Conservation (phyloP, 2,113 vertebrate genomes). For the Alectura lathami region DNA sequence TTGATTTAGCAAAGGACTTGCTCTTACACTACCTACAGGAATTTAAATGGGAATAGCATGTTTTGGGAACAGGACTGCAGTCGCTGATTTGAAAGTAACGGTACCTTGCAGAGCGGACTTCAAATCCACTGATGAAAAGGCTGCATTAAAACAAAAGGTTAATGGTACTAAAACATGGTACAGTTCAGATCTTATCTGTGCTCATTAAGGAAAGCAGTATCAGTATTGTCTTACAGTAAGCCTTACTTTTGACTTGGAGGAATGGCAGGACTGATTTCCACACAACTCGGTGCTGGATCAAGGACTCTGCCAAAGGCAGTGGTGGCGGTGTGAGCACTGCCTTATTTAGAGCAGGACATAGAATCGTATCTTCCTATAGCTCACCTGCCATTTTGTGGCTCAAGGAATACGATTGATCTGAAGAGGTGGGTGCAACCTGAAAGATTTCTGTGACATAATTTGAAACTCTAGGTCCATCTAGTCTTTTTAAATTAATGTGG, state of each 20-base stretch:
- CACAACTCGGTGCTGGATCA: neutral
- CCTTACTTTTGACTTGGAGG: neutral
- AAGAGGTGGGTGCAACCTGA: neutral
- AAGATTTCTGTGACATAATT: neutral
- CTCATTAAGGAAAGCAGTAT: neutral
- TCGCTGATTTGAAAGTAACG: neutral
- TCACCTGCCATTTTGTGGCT: neutral
- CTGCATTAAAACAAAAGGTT: neutral
- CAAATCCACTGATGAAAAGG: neutral
- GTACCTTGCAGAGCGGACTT: neutral
- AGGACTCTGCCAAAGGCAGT: neutral
- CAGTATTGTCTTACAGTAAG: neutral
- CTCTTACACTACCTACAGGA: neutral
- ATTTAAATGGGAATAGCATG: neutral
- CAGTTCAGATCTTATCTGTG: neutral
- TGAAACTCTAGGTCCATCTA: neutral
- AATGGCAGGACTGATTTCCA: neutral
- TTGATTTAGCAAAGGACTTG: neutral
- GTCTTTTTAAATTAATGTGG: neutral
- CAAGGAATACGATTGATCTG: neutral
- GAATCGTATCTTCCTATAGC: neutral
- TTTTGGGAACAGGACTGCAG: neutral
- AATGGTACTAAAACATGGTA: neutral
- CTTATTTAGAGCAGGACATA: neutral
- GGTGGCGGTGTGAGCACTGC: neutral